Percentiles rank a stretch among this genome's conserved stretches.
Conservation (phyloP, 2,888 invertebrate species). For the Phyto melanocephala region DNA sequence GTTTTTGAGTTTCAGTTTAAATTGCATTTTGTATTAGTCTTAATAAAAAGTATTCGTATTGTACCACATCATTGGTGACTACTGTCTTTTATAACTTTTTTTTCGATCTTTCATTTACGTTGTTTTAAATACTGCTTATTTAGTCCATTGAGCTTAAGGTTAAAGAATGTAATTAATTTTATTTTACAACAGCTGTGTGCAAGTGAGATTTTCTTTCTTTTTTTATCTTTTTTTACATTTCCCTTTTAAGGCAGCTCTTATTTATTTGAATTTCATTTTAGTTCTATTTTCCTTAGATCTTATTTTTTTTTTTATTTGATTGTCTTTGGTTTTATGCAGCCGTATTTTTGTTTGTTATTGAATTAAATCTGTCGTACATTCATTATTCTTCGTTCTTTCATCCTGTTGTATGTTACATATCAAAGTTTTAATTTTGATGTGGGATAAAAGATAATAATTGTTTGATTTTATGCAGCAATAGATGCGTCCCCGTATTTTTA, state of each 20-base stretch:
- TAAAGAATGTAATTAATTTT: slow-evolving; percentile 67
- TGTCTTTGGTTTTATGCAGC: neutral
- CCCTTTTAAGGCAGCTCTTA: neutral
- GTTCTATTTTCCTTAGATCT: neutral
- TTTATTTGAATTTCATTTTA: slow-evolving; percentile 32
- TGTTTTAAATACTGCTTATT: slow-evolving; percentile 63
- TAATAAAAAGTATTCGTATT: too few species aligned
- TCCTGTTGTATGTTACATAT: slow-evolving; percentile 30
- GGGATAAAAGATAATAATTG: slow-evolving; percentile 23
- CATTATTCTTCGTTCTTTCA: neutral
- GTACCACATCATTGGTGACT: too few species aligned
- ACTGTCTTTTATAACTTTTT: neutral
- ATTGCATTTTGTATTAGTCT: too few species aligned
- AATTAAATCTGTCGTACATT: slow-evolving; percentile 24
- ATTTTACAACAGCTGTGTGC: slow-evolving; percentile 63
- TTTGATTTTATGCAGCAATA: neutral
- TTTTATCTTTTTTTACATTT: neutral
- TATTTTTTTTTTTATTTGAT: slow-evolving; percentile 4
- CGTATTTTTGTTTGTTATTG: neutral
- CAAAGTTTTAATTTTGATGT: slow-evolving; percentile 42
- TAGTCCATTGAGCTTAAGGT: slow-evolving; percentile 63
- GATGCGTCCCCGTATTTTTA: neutral
- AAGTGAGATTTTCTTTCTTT: slow-evolving; percentile 45
- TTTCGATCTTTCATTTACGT: slow-evolving; percentile 61
- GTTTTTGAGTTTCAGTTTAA: too few species aligned